phyloP scores from a whole-genome alignment of 2,888 invertebrate genomes.

The Lacanobia oleracea region DNA sequence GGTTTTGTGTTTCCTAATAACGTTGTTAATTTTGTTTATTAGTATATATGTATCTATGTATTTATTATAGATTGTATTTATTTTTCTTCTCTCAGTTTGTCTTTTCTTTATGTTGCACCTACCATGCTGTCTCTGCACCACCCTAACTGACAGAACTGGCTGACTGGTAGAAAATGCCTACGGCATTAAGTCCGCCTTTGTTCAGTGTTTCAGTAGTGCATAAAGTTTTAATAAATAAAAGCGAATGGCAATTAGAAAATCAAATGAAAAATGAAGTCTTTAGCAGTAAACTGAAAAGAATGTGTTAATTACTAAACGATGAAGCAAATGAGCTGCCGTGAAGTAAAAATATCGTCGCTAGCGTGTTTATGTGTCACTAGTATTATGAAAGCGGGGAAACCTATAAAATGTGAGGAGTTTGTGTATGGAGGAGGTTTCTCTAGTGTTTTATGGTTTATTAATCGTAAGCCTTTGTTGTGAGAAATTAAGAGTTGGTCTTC shows the following conservation, averaged over 20 bases:
- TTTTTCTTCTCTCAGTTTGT: too few species aligned
- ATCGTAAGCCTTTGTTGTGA: not conserved
- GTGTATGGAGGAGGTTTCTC: not conserved
- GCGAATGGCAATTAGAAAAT: constrained; percentile 18
- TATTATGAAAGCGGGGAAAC: constrained; percentile 27
- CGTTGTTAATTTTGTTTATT: too few species aligned
- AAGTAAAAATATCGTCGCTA: constrained; percentile 22
- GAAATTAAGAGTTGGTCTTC: not conserved
- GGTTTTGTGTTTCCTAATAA: too few species aligned
- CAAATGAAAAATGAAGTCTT: constrained; percentile 1
- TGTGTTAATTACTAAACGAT: constrained; percentile 25
- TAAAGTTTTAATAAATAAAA: too few species aligned
- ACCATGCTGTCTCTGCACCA: too few species aligned
- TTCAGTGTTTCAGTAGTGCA: too few species aligned
- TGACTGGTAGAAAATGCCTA: too few species aligned
- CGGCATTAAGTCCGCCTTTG: too few species aligned
- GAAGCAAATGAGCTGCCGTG: constrained; percentile 21
- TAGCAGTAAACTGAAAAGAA: constrained; percentile 15
- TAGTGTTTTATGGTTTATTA: not conserved
- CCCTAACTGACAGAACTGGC: too few species aligned
- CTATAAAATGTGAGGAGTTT: constrained; percentile 26
- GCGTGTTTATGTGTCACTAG: constrained; percentile 19
- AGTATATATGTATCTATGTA: too few species aligned
- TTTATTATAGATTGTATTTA: too few species aligned
- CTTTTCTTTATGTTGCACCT: too few species aligned